phyloP scores from a whole-genome alignment of 1,140 invertebrate genomes.

The Zaprionus africanus region DNA sequence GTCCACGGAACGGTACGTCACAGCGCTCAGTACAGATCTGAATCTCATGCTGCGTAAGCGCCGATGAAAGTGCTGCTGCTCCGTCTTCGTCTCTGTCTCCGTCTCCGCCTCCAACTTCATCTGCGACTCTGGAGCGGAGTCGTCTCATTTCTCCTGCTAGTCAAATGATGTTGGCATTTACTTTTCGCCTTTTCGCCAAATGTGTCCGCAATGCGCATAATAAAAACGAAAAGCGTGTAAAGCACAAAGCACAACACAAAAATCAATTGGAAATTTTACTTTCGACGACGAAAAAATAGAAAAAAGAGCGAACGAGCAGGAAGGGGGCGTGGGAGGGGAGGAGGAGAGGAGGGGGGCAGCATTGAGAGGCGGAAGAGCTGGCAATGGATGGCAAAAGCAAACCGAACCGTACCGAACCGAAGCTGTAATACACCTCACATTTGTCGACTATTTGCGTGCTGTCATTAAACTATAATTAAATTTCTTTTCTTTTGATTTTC shows the following conservation, averaged over 20 bases:
- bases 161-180: conserved; percentile 70
- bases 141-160: conserved; percentile 69
- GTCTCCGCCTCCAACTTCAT: neutral
- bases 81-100: neutral
- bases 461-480: conserved; percentile 79
- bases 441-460: conserved; percentile 73
- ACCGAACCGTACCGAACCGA: conserved; percentile 18
- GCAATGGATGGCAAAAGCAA: conserved; percentile 4
- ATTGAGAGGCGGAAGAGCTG: conserved; percentile 50
- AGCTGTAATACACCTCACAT: conserved; percentile 42
- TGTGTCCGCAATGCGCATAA: conserved; percentile 68
- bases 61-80: conserved; percentile 64
- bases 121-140: neutral
- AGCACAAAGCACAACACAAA: conserved; percentile 67
- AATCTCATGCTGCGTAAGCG: conserved; percentile 80
- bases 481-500: conserved; percentile 82
- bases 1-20: conserved; percentile 3
- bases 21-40: conserved; percentile 41
- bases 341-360: neutral
- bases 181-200: conserved; percentile 52
- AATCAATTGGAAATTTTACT: conserved; percentile 82
- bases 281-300: conserved; percentile 69
- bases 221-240: conserved; percentile 81
- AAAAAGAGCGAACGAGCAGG: neutral
- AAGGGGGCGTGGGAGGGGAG: too few species aligned